phyloP scores from a whole-genome alignment of 2,797 vertebrate species.

The Siniperca undulata region DNA sequence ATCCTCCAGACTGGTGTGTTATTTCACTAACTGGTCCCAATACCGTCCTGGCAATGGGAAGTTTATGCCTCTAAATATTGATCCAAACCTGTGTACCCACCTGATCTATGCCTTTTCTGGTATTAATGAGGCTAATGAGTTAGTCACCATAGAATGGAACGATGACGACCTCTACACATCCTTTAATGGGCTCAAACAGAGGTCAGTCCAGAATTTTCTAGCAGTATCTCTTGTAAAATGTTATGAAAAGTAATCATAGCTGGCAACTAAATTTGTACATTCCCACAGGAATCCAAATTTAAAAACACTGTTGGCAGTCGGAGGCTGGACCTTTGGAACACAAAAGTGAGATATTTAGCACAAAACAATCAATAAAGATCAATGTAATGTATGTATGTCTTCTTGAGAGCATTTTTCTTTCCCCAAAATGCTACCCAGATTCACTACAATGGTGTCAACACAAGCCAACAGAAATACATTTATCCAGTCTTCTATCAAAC shows the following conservation, averaged over 20 bases:
- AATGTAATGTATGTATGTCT: neutral
- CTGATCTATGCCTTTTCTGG: slow-evolving; percentile 89
- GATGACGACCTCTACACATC: slow-evolving; percentile 83
- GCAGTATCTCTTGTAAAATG: neutral
- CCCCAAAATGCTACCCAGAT: slow-evolving; percentile 72
- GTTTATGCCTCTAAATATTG: slow-evolving; percentile 81
- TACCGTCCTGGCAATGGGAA: slow-evolving; percentile 77
- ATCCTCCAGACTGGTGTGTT: slow-evolving; percentile 85
- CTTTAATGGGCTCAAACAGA: slow-evolving; percentile 85
- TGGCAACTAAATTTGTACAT: neutral
- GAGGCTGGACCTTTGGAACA: slow-evolving; percentile 89
- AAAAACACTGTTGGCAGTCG: slow-evolving; percentile 87
- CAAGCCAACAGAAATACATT: slow-evolving; percentile 81
- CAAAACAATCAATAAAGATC: neutral
- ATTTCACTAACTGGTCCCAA: slow-evolving; percentile 90
- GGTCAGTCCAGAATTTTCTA: slow-evolving; percentile 49
- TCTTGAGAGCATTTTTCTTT: neutral
- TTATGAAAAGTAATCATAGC: neutral
- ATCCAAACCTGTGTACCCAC: slow-evolving; percentile 89
- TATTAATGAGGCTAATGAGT: slow-evolving; percentile 78
- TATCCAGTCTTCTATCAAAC: slow-evolving; percentile 82
- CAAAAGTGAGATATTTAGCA: slow-evolving; percentile 73
- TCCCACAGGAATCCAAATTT: slow-evolving; percentile 82
- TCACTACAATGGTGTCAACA: slow-evolving; percentile 84
- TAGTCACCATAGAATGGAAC: slow-evolving; percentile 82